Evolutionary conservation across 1,140 invertebrate species (phyloP).

Genomic region (Cydia amplana): DNA sequence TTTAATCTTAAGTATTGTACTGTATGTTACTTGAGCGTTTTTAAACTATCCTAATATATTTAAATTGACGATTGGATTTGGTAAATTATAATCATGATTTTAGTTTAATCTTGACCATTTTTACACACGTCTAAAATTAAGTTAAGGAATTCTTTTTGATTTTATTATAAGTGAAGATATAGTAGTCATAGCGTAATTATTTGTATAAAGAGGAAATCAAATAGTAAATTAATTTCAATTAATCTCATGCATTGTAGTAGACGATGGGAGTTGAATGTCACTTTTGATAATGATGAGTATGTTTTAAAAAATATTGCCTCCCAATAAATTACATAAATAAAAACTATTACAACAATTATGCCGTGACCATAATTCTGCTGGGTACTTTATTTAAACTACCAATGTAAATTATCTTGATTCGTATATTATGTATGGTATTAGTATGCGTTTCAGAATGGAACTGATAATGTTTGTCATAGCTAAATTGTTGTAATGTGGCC

Average conservation of each 20-base stretch:
- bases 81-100: not conserved
- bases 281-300: not conserved
- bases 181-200: conserved; percentile 21
- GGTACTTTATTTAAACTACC: not conserved
- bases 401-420: not conserved
- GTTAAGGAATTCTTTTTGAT: not conserved
- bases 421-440: not conserved
- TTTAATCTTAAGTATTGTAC: not conserved
- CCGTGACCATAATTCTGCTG: not conserved
- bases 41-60: conserved; percentile 1
- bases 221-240: conserved; percentile 20
- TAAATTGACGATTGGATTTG: conserved; percentile 2
- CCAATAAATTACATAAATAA: not conserved
- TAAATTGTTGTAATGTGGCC: not conserved
- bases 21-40: not conserved
- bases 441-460: not conserved
- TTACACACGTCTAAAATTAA: not conserved
- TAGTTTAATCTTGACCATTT: not conserved
- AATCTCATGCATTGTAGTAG: conserved; percentile 20
- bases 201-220: conserved; percentile 22
- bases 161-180: conserved; percentile 1
- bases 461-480: not conserved
- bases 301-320: conserved; percentile 6
- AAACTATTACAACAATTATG: not conserved
- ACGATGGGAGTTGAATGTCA: not conserved